Evolutionary conservation across 2,797 vertebrate species (phyloP), one percentile per base, ranked within the genome.

Genomic region (Agapornis canus): DNA sequence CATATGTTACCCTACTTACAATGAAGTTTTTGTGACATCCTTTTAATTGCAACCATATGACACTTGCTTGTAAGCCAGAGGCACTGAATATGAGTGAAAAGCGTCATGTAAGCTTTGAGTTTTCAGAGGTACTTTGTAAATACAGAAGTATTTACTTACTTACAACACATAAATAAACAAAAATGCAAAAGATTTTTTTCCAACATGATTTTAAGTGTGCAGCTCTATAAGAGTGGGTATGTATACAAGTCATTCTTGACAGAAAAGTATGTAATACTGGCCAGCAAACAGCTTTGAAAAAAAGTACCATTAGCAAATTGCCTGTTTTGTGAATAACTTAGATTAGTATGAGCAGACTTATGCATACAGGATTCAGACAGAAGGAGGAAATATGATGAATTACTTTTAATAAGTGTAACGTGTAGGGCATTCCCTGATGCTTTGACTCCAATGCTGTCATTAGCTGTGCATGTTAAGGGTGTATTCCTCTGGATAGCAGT

Each of bases 1-100:
- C 79, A 89, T 92, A 92, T 84, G 72, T 92, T 93, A 86, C 65
- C 78, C 77, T 89, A 91, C 86, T 93, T 94, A 90, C 66, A 92
- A 83, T 61, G 59, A 90, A 86, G 51, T 76, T 85, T 94, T 94
- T 90, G 80, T 82, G 94, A 91, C 95, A 92, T 92, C 79, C 32
- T 88, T 95, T 96, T 94, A 97, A 97, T 95, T 96, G 92, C 73
- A 91, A 78, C 85, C 92, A 78, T 95, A 95, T 94, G 96, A 97
- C 94, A 77, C 77, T 95, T 82, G 54, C 83, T 93, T 91, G 90
- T 96, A 93, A 94, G 94, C 91, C 88, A 90, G 84, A 96, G 92
- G 93, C 95, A 92, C 68, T 68, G 81, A 86, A 64, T 86, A 68
- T 80, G 63, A 95, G 63, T 84, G 78, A 86, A 93, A 92, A 63